Conservation (phyloP, 2,888 invertebrate genomes). For the Furcula furcula region DNA sequence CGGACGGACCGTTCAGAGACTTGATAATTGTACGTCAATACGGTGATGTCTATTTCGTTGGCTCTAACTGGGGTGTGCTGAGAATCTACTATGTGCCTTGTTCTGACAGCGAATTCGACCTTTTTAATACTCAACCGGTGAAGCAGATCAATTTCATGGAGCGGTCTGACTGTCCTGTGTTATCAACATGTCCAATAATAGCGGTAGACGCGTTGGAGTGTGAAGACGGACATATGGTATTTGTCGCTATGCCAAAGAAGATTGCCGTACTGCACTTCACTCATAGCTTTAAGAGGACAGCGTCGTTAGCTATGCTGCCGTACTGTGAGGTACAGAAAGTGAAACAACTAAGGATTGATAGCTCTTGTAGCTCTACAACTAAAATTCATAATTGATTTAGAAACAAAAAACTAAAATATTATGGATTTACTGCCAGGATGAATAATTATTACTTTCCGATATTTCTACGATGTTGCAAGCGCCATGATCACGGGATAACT, state of each 20-base stretch:
- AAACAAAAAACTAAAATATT: no score
- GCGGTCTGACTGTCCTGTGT: constrained; percentile 47
- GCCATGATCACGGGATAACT: no score
- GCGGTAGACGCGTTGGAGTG: constrained; percentile 57
- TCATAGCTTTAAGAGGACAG: constrained; percentile 41
- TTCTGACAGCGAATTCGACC: constrained; percentile 44
- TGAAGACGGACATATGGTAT: constrained; percentile 51
- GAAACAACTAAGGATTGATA: constrained; percentile 10
- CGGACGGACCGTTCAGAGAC: constrained; percentile 47
- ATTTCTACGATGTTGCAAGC: no score
- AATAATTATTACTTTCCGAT: no score
- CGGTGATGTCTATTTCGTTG: constrained; percentile 60
- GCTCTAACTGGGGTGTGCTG: constrained; percentile 56
- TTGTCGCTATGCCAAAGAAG: constrained; percentile 67
- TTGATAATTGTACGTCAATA: constrained; percentile 51
- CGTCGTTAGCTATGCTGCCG: constrained; percentile 38
- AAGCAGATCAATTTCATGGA: constrained; percentile 61
- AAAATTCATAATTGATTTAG: no score
- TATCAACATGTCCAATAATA: constrained; percentile 53
- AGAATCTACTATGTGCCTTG: constrained; percentile 58
- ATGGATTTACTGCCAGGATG: no score
- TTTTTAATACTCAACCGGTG: constrained; percentile 48
- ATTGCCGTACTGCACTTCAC: constrained; percentile 52
- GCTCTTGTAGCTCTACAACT: no score
- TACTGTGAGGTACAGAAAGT: constrained; percentile 15